Evolutionary conservation across 2,113 vertebrate species (phyloP), one percentile per base, ranked within the genome.

Genomic region (Macrotus californicus): DNA sequence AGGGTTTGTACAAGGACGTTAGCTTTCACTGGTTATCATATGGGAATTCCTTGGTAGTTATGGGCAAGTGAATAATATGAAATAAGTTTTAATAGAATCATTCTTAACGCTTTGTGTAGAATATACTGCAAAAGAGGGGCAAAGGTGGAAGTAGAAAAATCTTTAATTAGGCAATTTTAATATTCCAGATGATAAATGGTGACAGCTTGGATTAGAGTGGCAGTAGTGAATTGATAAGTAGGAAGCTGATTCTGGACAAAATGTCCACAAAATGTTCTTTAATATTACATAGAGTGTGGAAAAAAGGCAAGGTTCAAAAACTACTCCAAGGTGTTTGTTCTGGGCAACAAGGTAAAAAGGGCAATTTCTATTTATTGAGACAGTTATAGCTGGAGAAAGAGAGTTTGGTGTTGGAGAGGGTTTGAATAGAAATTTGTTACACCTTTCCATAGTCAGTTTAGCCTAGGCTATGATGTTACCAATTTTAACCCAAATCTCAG

Each of bases 401-500:
- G 29, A 9, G 3, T 79, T 56, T 94, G 29, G 9, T 50, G 41
- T 12, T 50, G 5, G 83, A 41, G 22, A 52, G 15, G 6, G 3
- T 29, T 83, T 29, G 11, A 56, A 52, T 18, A 48, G 2, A 61
- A 29, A 72, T 50, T 72, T 66, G 31, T 41, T 93, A 10, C 31
- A n/a, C 18, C 1, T 84, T 91, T 77, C 34, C 7, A 66, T n/a
- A 48, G 43, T 93, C 34, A 61, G 1, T 41, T 26, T 36, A 16
- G 4, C 3, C 12, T 89, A 61, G 34, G 36, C n/a, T 75, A 4
- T 72, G 22, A 87, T 43, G 12, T 48, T 59, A 50, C 24, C 34
- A 72, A 66, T 52, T 94, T 76, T 89, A 89, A 61, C 46, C 10
- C 21, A 92, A 87, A 80, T 91, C 39, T 87, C 77, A 91, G 82